Percentiles rank a stretch among this genome's conserved stretches.
Conservation (phyloP, 2,797 vertebrate species). For the Fratercula arctica region DNA sequence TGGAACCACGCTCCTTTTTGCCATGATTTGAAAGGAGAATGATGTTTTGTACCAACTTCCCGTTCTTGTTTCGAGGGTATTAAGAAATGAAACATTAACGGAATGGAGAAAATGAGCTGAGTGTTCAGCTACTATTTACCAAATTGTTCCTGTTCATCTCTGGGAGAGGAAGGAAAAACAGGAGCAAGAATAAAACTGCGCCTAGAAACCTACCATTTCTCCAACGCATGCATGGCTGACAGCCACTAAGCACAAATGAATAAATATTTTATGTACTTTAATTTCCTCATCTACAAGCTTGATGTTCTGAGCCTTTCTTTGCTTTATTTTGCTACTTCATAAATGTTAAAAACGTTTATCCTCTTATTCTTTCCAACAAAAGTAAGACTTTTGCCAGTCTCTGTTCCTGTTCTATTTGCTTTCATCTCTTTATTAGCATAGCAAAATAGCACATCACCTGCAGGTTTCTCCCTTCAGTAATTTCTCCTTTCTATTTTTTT, state of each 20-base stretch:
- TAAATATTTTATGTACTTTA: constrained; percentile 77
- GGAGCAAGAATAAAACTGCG: constrained; percentile 27
- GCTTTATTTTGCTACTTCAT: constrained; percentile 70
- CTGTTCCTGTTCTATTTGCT: constrained; percentile 6
- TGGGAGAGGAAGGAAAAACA: background rate
- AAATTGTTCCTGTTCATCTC: constrained; percentile 25
- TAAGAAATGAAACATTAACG: constrained; percentile 63
- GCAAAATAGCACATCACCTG: constrained; percentile 42
- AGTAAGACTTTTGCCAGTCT: constrained; percentile 34
- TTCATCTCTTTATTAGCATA: constrained; percentile 60
- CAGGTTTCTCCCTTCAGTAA: constrained; percentile 49
- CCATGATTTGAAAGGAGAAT: constrained; percentile 16
- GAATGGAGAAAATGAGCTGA: constrained; percentile 24
- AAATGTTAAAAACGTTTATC: constrained; percentile 59
- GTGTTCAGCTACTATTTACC: background rate
- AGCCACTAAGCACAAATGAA: constrained; percentile 46
- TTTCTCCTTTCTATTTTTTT: background rate
- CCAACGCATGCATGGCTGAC: constrained; percentile 35
- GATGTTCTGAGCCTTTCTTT: constrained; percentile 59
- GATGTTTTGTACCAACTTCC: constrained; percentile 13
- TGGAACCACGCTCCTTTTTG: background rate
- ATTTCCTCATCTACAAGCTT: constrained; percentile 67
- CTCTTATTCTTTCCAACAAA: constrained; percentile 50
- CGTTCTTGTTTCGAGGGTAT: constrained; percentile 34
- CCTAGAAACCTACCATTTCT: constrained; percentile 45